These are phyloP conservation scores for Mallotus villosus DNA, from an alignment of 2,797 vertebrate genomes.

Conservation along the genomic window DNA sequence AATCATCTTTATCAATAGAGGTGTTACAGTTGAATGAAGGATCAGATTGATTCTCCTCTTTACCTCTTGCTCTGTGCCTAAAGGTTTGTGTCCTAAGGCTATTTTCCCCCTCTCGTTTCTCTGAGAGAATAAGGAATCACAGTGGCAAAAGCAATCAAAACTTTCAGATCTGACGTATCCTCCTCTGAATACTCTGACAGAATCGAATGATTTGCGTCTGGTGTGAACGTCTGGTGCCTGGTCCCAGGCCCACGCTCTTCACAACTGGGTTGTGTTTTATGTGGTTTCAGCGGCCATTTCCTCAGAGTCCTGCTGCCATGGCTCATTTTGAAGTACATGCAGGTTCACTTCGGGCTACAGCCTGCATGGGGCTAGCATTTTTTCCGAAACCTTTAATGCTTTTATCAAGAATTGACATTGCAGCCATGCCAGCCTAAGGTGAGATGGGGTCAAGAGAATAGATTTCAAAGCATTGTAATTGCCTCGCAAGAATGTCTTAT, in stretches of 20 bases:
- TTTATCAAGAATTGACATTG: constrained; percentile 38
- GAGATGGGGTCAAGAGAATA: constrained; percentile 46
- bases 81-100: constrained; percentile 63
- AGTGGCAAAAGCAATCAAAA: constrained; percentile 70
- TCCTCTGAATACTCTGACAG: constrained; percentile 76
- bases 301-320: constrained; percentile 72
- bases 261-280: constrained; percentile 69
- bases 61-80: constrained; percentile 53
- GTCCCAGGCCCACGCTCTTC: constrained; percentile 54
- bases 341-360: constrained; percentile 56
- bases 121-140: constrained; percentile 73
- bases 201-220: constrained; percentile 72
- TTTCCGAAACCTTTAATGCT: constrained; percentile 15
- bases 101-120: constrained; percentile 67
- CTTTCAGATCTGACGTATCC: constrained; percentile 74
- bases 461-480: constrained; percentile 54
- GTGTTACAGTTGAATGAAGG: constrained; percentile 26
- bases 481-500: constrained; percentile 35
- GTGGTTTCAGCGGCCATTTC: constrained; percentile 68
- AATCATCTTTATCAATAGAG: constrained; percentile 42
- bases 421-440: constrained; percentile 38
- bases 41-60: constrained; percentile 44
- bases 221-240: constrained; percentile 53
- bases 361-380: constrained; percentile 40
- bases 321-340: constrained; percentile 71